phyloP scores from a whole-genome alignment of 2,888 invertebrate genomes.

The Cremastobaeus sp. region DNA sequence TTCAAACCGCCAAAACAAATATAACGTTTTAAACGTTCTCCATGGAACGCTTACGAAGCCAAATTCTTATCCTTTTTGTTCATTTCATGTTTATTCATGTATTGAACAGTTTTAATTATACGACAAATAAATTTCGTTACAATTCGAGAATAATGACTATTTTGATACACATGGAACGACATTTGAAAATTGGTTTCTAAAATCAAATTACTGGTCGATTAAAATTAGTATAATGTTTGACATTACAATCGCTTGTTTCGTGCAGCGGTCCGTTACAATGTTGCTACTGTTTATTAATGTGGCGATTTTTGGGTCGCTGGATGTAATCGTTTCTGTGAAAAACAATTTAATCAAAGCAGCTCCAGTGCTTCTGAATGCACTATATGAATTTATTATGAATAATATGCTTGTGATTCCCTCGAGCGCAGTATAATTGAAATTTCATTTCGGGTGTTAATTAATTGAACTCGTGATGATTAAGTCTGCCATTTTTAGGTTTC shows the following conservation, averaged over 20 bases:
- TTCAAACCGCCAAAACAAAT: too few species aligned
- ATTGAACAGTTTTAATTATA: slow-evolving; percentile 32
- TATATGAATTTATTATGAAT: slow-evolving; percentile 48
- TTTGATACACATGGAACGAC: slow-evolving; percentile 26
- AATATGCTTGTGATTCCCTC: slow-evolving; percentile 36
- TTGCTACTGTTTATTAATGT: slow-evolving; percentile 53
- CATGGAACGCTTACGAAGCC: too few species aligned
- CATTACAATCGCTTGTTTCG: background rate
- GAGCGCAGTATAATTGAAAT: slow-evolving; percentile 33
- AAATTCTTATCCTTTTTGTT: too few species aligned
- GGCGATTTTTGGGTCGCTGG: slow-evolving; percentile 47
- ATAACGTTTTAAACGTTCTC: too few species aligned
- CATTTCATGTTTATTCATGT: too few species aligned
- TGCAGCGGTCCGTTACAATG: slow-evolving; percentile 15
- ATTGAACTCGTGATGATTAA: too few species aligned
- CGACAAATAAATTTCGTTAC: slow-evolving; percentile 23
- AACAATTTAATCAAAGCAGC: slow-evolving; percentile 56
- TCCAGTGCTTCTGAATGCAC: slow-evolving; percentile 33
- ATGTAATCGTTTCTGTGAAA: slow-evolving; percentile 43
- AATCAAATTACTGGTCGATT: slow-evolving; percentile 40
- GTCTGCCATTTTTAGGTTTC: too few species aligned
- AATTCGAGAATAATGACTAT: slow-evolving; percentile 30
- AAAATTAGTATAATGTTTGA: slow-evolving; percentile 42
- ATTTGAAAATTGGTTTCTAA: slow-evolving; percentile 47
- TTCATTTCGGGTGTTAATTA: slow-evolving; percentile 44